Evolutionary conservation across 1,140 invertebrate species (phyloP).

Genomic region (Temnothorax longispinosus): DNA sequence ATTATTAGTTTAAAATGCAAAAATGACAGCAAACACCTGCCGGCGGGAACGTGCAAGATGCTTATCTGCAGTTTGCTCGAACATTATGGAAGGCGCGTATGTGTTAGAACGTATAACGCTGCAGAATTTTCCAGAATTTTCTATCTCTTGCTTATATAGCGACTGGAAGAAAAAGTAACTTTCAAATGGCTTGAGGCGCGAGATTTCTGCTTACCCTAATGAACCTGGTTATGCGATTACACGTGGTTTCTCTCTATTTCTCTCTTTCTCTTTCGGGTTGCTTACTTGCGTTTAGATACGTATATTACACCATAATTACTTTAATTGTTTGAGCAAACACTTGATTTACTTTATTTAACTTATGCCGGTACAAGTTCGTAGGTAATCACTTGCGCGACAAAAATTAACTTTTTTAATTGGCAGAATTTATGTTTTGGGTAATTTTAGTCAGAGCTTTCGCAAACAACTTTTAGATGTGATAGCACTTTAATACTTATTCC

Average conservation of each 20-base stretch:
- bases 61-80: constrained; percentile 11
- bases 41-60: background rate
- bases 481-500: background rate
- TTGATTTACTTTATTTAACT: background rate
- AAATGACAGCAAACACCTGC: background rate
- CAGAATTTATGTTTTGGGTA: background rate
- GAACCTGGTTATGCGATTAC: constrained; percentile 4
- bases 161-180: background rate
- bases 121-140: background rate
- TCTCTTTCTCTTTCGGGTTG: background rate
- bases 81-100: background rate
- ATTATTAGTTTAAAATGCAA: background rate
- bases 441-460: too few relatives aligned
- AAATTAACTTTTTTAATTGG: background rate
- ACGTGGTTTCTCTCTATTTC: background rate
- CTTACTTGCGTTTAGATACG: background rate
- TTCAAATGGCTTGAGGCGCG: background rate
- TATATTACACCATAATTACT: background rate
- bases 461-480: background rate
- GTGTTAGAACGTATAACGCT: background rate
- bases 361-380: background rate
- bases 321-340: background rate
- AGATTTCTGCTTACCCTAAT: constrained; percentile 12
- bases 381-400: background rate
- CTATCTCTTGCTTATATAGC: constrained; percentile 21